Percentiles rank a stretch among this genome's conserved stretches.
These are phyloP conservation scores for Corythornis cristatus DNA, from an alignment of 2,113 vertebrate genomes.

Conservation along the genomic window DNA sequence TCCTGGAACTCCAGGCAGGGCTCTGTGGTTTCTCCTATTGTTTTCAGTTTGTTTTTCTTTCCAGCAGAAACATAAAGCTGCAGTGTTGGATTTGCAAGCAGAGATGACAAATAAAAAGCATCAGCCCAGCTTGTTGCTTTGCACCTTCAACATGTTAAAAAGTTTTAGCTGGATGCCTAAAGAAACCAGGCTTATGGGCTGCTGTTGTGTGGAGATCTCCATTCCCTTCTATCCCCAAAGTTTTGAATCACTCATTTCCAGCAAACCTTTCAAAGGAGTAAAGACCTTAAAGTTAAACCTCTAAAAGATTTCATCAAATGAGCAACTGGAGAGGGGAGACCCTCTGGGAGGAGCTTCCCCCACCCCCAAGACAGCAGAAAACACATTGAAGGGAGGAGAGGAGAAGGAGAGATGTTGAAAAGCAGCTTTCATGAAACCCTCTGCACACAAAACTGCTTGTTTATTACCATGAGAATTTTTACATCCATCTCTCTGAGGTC, in stretches of 20 bases:
- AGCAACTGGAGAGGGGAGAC: background rate
- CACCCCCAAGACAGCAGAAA: background rate
- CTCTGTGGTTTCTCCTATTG: constrained; percentile 35
- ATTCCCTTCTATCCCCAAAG: background rate
- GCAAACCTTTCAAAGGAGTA: background rate
- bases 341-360: background rate
- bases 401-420: background rate
- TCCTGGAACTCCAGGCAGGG: background rate
- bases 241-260: background rate
- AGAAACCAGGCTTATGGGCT: background rate
- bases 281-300: background rate
- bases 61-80: background rate
- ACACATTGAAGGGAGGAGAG: background rate
- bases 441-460: background rate
- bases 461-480: background rate
- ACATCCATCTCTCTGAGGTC: background rate
- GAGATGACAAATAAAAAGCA: constrained; percentile 13
- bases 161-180: background rate
- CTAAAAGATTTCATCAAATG: background rate
- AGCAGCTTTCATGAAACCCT: background rate
- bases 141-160: background rate
- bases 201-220: accelerated
- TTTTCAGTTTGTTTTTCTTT: constrained; percentile 55
- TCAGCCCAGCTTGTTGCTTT: background rate
- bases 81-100: background rate